A percentile compares a stretch with the other conserved stretches of the same genome.
These are phyloP conservation scores for Drosophila miranda DNA, from an alignment of 1,140 invertebrate species.

Conservation along the genomic window DNA sequence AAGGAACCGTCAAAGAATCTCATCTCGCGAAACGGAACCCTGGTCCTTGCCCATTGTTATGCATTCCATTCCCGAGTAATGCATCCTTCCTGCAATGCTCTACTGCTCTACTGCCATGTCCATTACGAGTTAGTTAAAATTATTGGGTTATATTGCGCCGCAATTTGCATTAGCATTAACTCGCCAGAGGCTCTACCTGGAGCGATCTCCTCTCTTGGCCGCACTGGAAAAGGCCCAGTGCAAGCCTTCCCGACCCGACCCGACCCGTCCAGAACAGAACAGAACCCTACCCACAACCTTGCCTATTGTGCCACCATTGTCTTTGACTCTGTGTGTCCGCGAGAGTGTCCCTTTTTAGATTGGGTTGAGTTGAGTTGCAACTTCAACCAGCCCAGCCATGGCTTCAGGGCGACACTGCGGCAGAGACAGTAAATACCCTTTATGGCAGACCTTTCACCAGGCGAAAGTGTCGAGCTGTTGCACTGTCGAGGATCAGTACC, in stretches of 20 bases:
- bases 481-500: slow-evolving; percentile 2
- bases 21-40: background rate
- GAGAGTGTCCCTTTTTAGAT: slow-evolving; percentile 50
- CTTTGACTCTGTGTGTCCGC: slow-evolving; percentile 42
- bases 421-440: slow-evolving; percentile 79
- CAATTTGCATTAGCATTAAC: slow-evolving; percentile 81
- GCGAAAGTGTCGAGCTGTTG: slow-evolving; percentile 27
- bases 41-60: slow-evolving; percentile 51
- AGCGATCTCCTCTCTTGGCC: no score
- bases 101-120: background rate
- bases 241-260: slow-evolving; percentile 61
- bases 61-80: slow-evolving; percentile 55
- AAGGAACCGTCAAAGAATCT: no score
- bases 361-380: background rate
- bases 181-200: slow-evolving; percentile 28
- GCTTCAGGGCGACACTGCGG: slow-evolving; percentile 57
- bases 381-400: no score
- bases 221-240: slow-evolving; percentile 37
- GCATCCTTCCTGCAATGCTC: slow-evolving; percentile 15
- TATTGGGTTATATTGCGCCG: slow-evolving; percentile 80
- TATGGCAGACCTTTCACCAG: slow-evolving; percentile 47
- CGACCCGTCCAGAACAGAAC: no score
- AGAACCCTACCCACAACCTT: slow-evolving; percentile 73
- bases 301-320: slow-evolving; percentile 72
- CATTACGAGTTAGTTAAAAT: slow-evolving; percentile 71